A percentile compares a stretch with the other conserved stretches of the same genome.
phyloP scores from a whole-genome alignment of 2,113 vertebrate species.

The Ovis canadensis region DNA sequence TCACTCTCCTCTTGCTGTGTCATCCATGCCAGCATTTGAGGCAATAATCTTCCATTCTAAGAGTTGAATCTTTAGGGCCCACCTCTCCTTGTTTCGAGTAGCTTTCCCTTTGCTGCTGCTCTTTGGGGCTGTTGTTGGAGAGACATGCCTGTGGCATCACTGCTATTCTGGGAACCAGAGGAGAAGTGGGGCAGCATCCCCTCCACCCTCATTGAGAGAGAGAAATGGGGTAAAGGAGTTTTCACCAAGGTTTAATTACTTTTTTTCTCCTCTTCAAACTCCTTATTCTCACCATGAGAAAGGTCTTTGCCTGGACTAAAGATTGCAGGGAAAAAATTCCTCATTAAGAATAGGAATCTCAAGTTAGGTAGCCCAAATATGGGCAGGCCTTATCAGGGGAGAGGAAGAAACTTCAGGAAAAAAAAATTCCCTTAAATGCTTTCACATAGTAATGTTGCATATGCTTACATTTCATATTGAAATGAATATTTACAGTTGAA shows the following conservation, averaged over 20 bases:
- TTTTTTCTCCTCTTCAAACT: background rate
- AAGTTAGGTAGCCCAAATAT: background rate
- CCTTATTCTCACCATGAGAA: background rate
- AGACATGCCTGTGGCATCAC: fast-evolving
- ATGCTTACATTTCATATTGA: background rate
- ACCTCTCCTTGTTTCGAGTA: background rate
- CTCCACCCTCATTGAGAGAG: background rate
- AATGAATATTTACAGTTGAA: background rate
- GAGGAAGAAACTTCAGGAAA: background rate
- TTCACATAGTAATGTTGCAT: background rate
- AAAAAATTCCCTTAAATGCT: background rate
- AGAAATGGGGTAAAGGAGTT: background rate
- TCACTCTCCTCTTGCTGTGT: background rate
- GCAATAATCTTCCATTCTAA: background rate
- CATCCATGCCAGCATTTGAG: background rate
- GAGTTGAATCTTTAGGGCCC: background rate
- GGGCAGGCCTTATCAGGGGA: background rate
- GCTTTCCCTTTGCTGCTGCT: background rate
- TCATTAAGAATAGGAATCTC: background rate
- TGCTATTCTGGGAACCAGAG: fast-evolving
- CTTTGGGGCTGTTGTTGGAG: background rate
- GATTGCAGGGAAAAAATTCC: background rate
- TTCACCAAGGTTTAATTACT: background rate
- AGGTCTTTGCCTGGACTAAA: background rate
- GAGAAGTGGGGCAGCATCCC: background rate